Evolutionary conservation across 2,888 invertebrate species (phyloP), one percentile per base, ranked within the genome.

Genomic region (Criorhina ranunculi): DNA sequence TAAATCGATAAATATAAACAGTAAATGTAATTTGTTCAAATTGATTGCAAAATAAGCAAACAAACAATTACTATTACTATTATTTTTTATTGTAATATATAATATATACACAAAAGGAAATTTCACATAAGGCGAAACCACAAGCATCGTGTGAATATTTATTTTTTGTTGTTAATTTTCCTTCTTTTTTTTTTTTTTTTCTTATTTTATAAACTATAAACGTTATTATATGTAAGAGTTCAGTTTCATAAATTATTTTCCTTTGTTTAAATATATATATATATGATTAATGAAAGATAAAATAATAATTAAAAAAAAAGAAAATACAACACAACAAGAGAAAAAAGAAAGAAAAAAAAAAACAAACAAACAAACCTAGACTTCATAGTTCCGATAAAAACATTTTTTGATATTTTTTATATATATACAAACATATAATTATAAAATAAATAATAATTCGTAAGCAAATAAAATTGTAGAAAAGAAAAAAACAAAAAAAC

Each of bases 381-480:
- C 59, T 78, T 60, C 77, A 82, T 78, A 78, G 78, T 77, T 78
- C 82, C 87, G 82, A 82, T 86, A 86, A 87, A 87, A 78, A 86
- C 83, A 79, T 86, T 86, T 87, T 82, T 87, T 86, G 87, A 88
- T 87, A 69, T 87, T 89, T 89, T 89, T 89, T 89, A 89, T 89
- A 87, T 87, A 87, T 87, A 82, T 76, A 87, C 83, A 88, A 62
- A 81, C 81, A 83, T 72, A 85, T 86, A 79, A 87, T 87, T 86
- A 88, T 87, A 81, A 88, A 87, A 80, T 86, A 77, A 70, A 69
- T 37, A 64, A 73, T 78, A 73, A 73, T 79, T 75, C 17, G 59
- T 69, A 73, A 62, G 78, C 67, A 60, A 73, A 64, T 49, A 77
- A 75, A 80, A 60, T 59, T 60, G 46, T 62, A 49, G 7, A 57